These are phyloP conservation scores for Theonella swinhoei DNA, from an alignment of 37 sponge, comb jelly and placozoan species.

Conservation along the genomic window DNA sequence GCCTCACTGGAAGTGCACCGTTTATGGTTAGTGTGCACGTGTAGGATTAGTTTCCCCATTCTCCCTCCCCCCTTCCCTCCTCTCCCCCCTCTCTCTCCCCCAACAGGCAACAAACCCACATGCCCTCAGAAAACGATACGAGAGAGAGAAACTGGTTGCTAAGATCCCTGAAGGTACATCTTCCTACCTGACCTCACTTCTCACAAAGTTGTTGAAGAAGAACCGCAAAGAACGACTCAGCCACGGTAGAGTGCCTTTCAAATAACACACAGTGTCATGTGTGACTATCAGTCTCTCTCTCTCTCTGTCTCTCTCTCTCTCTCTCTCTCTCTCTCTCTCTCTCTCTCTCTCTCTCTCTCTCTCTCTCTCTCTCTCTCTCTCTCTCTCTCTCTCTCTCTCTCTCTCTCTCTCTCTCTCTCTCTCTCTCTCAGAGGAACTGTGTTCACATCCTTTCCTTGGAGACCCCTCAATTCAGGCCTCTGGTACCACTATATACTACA, in stretches of 20 bases:
- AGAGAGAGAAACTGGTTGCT: conserved; percentile 71
- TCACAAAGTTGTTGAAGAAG: conserved; percentile 74
- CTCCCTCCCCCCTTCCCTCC: neutral
- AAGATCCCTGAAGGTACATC: conserved; percentile 78
- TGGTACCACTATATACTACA: too few species aligned
- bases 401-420: neutral
- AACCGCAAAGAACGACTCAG: conserved; percentile 61
- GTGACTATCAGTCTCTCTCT: too few species aligned
- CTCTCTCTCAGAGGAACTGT: neutral
- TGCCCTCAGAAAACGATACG: conserved; percentile 71
- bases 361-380: neutral
- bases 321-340: conserved; percentile 16
- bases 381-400: conserved; percentile 25
- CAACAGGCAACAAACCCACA: conserved; percentile 69
- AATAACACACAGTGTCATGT: too few species aligned
- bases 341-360: conserved; percentile 1
- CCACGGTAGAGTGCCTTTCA: conserved; percentile 48
- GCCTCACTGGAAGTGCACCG: conserved; percentile 90
- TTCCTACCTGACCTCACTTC: conserved; percentile 53
- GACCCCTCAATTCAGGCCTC: neutral
- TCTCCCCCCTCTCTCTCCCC: neutral
- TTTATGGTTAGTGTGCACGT: conserved; percentile 52
- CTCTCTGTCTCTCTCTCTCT: conserved; percentile 8
- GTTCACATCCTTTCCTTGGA: neutral
- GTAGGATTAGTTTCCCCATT: neutral